Percentiles rank a stretch among this genome's conserved stretches.
These are phyloP conservation scores for Amphiura filiformis DNA, from an alignment of 35 echinoderm and acorn worm species.

Conservation along the genomic window DNA sequence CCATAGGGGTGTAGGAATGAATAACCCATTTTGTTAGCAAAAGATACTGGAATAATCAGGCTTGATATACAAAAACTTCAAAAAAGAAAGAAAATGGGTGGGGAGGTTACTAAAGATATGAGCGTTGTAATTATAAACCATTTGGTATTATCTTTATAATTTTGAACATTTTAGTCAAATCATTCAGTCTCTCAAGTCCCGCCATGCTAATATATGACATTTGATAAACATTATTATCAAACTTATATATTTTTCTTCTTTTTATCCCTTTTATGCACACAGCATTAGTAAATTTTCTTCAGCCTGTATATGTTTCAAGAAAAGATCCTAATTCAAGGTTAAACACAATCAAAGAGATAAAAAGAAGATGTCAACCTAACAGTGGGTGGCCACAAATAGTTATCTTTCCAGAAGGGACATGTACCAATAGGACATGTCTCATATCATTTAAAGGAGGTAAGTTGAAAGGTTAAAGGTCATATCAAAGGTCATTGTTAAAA, in stretches of 20 bases:
- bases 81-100: too few species aligned
- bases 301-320: conserved; percentile 90
- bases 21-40: too few species aligned
- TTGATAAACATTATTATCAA: too few species aligned
- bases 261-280: not conserved
- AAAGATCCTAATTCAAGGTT: conserved; percentile 80
- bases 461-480: not conserved
- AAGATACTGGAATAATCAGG: too few species aligned
- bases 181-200: not conserved
- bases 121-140: too few species aligned
- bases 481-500: not conserved
- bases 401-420: conserved; percentile 93
- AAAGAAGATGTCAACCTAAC: conserved; percentile 54
- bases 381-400: conserved; percentile 88
- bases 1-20: too few species aligned
- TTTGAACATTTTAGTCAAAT: too few species aligned
- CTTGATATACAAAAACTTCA: too few species aligned
- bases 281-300: conserved; percentile 69
- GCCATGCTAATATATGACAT: not conserved
- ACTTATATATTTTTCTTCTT: not conserved
- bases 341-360: conserved; percentile 89
- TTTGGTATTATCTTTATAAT: too few species aligned
- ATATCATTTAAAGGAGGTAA: conserved; percentile 96
- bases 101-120: too few species aligned
- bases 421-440: conserved; percentile 79